Base-by-base conservation (phyloP, 92 coral and sea anemone species). In the Umimayanthus chanpuru region DNA sequence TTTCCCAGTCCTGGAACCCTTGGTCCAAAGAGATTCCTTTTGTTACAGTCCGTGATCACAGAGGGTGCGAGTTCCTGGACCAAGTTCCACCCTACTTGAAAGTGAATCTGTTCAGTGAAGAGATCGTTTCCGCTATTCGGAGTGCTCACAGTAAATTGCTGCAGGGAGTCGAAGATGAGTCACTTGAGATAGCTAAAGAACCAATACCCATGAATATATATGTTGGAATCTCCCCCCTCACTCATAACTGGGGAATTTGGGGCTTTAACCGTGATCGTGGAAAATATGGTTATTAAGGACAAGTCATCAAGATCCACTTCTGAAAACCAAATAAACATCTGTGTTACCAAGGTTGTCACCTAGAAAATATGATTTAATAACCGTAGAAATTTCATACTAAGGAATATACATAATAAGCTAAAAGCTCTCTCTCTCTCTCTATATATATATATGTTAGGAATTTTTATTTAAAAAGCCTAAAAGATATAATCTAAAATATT, bases 211-310 rank as follows among this genome's bases (percentile, higher is more conserved):
- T 95, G 67, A 88, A 95, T 79, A 95, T 97, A 77, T 95, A 94
- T 86, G 92, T 94, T 77, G 99, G 99, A 18, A 77, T 96, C n/a
- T 92, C 94, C 7, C 92, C 99, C 12, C 94, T 95, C 5, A 47
- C 94, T 28, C 94, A 95, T 67, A 97, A 97, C 93, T 96, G 96
- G 92, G 91, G 93, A 61, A 94, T 95, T 72, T 88, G 93, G 49
- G 99, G 99, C 1, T 97, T 90, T 81, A 94, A 90, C 67, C 97
- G 99, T 20, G 99, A 97, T 67, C 89, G 99, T 4, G 99, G 99
- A 55, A 87, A 85, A 66, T 93, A 93, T 90, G 98, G 96, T 26
- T 95, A 90, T 74, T 95, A 91, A 80, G 39, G 29, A 7, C 41
- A 9, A 20, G 30, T 36, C 8, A 5, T 16, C 26, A 39, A 18